phyloP scores from a whole-genome alignment of 2,797 vertebrate species.

The Brachyalestes nurse region DNA sequence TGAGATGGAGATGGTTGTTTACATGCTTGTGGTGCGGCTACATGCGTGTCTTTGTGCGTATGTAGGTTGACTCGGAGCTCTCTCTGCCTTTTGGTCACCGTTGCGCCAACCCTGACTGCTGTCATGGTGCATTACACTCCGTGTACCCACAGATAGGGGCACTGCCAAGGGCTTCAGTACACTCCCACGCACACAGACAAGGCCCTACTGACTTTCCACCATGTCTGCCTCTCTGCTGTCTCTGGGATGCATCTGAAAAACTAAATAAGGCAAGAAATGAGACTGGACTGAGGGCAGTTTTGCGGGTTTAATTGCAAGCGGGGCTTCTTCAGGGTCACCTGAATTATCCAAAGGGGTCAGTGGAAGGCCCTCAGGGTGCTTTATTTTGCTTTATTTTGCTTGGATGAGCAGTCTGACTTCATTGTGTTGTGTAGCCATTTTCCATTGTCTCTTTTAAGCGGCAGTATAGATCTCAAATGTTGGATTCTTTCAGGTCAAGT shows the following conservation, averaged over 20 bases:
- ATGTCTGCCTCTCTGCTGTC: slow-evolving; percentile 18
- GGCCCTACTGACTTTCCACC: slow-evolving; percentile 38
- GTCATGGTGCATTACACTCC: slow-evolving; percentile 52
- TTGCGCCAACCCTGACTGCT: slow-evolving; percentile 50
- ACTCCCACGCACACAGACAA: slow-evolving; percentile 22
- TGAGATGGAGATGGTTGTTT: slow-evolving; percentile 2
- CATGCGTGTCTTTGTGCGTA: slow-evolving; percentile 14
- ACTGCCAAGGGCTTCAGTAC: slow-evolving; percentile 30
- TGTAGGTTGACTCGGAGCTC: slow-evolving; percentile 20
- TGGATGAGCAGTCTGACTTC: no score
- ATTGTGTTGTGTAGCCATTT: no score
- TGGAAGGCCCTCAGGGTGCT: no score
- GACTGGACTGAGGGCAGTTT: neutral
- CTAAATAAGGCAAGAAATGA: slow-evolving; percentile 2
- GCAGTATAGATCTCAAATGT: no score
- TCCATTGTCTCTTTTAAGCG: no score
- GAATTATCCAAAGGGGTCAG: no score
- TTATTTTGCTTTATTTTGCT: no score
- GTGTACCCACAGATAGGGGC: slow-evolving; percentile 34
- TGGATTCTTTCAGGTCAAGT: no score
- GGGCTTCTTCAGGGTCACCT: neutral
- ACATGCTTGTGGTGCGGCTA: neutral
- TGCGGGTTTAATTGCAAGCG: neutral
- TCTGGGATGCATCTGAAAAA: slow-evolving; percentile 1
- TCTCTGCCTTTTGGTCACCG: slow-evolving; percentile 42